A percentile compares a stretch with the other conserved stretches of the same genome.
phyloP scores from a whole-genome alignment of 2,888 invertebrate species.

The Agrilus mali region DNA sequence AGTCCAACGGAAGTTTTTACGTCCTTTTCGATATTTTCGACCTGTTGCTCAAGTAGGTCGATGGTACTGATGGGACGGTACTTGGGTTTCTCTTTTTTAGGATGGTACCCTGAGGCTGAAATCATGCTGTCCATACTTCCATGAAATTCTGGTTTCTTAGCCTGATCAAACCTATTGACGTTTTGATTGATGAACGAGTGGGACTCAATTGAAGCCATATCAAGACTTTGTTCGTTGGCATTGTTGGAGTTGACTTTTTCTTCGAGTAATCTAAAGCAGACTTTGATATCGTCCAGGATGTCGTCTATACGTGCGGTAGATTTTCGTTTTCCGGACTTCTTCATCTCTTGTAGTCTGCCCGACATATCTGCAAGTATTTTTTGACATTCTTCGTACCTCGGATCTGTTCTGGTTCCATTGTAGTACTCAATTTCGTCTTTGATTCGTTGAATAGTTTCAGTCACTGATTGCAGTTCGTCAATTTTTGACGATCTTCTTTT shows the following conservation, averaged over 20 bases:
- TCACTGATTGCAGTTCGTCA: not conserved
- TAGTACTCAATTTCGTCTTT: slow-evolving; percentile 9
- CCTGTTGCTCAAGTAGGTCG: slow-evolving; percentile 10
- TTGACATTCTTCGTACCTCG: slow-evolving; percentile 11
- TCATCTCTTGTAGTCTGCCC: slow-evolving; percentile 9
- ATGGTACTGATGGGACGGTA: slow-evolving; percentile 3
- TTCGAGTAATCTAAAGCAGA: slow-evolving; percentile 11
- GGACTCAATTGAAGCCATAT: slow-evolving; percentile 19
- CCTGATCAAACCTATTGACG: slow-evolving; percentile 2
- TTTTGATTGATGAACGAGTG: slow-evolving; percentile 16
- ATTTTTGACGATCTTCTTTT: not conserved
- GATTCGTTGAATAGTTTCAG: not conserved
- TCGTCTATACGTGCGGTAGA: slow-evolving; percentile 7
- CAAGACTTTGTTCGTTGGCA: slow-evolving; percentile 13
- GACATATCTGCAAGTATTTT: slow-evolving; percentile 7
- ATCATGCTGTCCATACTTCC: not conserved
- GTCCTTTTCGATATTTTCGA: slow-evolving; percentile 12
- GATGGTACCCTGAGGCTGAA: no score
- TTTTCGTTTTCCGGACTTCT: slow-evolving; percentile 8
- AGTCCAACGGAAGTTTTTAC: slow-evolving; percentile 11
- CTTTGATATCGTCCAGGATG: slow-evolving; percentile 9
- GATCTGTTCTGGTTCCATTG: slow-evolving; percentile 8
- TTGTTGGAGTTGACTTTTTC: slow-evolving; percentile 9
- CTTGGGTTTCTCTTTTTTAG: not conserved
- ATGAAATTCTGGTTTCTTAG: not conserved